These are phyloP conservation scores for Leptinotarsa juncta DNA, from an alignment of 2,888 invertebrate genomes.

Conservation along the genomic window DNA sequence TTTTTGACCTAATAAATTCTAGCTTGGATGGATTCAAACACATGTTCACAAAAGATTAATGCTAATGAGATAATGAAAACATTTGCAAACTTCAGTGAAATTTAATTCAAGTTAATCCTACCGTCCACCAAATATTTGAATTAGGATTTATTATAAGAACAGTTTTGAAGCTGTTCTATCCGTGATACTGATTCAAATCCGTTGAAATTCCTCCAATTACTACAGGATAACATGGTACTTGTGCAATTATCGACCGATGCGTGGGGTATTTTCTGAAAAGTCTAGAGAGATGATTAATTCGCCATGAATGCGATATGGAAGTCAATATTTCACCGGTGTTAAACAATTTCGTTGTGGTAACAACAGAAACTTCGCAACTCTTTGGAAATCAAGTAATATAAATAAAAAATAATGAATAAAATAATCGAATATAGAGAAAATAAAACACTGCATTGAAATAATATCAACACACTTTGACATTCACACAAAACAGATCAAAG, in stretches of 20 bases:
- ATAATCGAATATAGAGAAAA: too few species aligned
- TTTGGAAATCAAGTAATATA: too few species aligned
- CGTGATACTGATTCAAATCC: neutral
- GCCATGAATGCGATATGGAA: neutral
- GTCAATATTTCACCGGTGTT: too few species aligned
- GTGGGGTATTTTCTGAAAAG: neutral
- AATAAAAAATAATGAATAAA: too few species aligned
- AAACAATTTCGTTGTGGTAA: too few species aligned
- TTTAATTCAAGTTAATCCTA: neutral
- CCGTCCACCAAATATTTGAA: neutral
- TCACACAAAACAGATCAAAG: too few species aligned
- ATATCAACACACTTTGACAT: too few species aligned
- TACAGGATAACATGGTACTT: neutral
- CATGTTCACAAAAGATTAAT: neutral
- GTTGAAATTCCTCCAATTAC: neutral
- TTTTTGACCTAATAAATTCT: too few species aligned
- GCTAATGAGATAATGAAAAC: neutral
- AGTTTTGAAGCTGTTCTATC: slow-evolving; percentile 1
- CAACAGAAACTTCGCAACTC: too few species aligned
- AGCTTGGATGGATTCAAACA: neutral
- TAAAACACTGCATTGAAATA: too few species aligned
- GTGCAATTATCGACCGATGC: neutral
- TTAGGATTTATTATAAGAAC: neutral
- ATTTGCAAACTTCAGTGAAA: neutral
- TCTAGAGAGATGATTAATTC: neutral